Evolutionary conservation across 2,113 vertebrate species (phyloP), one percentile per base, ranked within the genome.

Genomic region (Phrynosoma platyrhinos): DNA sequence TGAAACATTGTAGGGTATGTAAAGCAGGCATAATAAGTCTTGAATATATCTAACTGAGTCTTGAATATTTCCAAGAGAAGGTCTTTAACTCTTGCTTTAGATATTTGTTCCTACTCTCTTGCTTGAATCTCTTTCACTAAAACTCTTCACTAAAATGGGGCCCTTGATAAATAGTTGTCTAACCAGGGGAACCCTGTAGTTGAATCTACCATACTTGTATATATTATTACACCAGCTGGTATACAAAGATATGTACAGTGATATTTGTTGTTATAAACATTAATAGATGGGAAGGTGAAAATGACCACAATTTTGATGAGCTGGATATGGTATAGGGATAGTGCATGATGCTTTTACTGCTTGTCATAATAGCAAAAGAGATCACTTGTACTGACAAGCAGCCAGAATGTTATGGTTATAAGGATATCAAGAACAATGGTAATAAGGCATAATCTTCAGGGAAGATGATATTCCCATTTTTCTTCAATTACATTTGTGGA

Each of bases 401-500:
- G 30, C 30, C 27, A 71, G 27, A 71, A 30, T 27, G 6, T 25
- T 30, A 30, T 69, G 9, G 25, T 25, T 69, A 69, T 25, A 69
- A 25, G 27, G 68, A 25, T 42, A 76, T n/a, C 74, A 18, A 40
- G 74, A 40, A 18, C 36, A 21, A 69, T 30, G 25, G 68, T 2
- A 58, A 58, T 58, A 58, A 58, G 55, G 14, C 55, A 58, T 58
- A 10, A 5, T 0, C 0, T 69, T 89, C 53, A 0, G 9, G 90
- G 64, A 5, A 0, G 82, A 82, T 89, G 87, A 84, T 2, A 42
- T 94, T 95, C 88, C 94, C 91, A 93, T 91, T 91, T 94, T 94
- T 81, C 89, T 94, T 58, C 85, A 92, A 53, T 95, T 94, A 93
- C 66, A 1, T 53, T 79, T 83, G 40, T 93, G 85, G 89, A 83